Evolutionary conservation across 2,113 vertebrate species (phyloP), one percentile per base, ranked within the genome.

Genomic region (Limnothrissa miodon): DNA sequence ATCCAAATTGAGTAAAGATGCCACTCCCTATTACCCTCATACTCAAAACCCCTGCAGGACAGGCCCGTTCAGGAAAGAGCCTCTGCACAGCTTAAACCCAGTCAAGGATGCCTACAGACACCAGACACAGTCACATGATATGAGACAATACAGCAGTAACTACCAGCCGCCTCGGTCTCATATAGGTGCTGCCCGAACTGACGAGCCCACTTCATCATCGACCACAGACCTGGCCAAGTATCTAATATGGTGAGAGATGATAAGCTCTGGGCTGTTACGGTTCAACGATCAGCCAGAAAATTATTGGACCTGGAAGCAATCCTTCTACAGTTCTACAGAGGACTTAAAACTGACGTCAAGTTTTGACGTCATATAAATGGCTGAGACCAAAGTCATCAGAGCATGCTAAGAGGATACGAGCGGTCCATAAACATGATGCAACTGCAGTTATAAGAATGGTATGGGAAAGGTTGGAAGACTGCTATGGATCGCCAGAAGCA

Each of bases 401-500:
- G n/a, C 85, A 86, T 39, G 79, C 85, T 56, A 39, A 15, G n/a
- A 51, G 62, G 39, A 78, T 86, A 7, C 53, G 39, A 56, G 78
- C 80, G 53, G 83, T 70, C 1, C 9, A 84, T 23, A 66, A 84
- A 48, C 79, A 81, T 15, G 48, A 81, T 39, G 4, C 42, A 17
- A 13, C 79, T 42, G 9, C 82, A 39, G 70, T 80, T 7, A 79
- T 83, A 1, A 53, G 13, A 2, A 83, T 84, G 80, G 9, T 84
- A n/a, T 86, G 85, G 85, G 45, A 83, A 48, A 83, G 85, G 79
- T 66, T 83, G 19, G 66, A 86, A 46, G 85, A 84, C 1, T 1
- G 23, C 15, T 87, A 82, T 29, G 78, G 78, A 1, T 80, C 86
- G 36, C 25, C 82, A 9, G 80, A 87, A 46, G 83, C 56, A 5